Base-by-base conservation (phyloP, 2,888 invertebrate genomes). In the Cryptocephalus primarius region DNA sequence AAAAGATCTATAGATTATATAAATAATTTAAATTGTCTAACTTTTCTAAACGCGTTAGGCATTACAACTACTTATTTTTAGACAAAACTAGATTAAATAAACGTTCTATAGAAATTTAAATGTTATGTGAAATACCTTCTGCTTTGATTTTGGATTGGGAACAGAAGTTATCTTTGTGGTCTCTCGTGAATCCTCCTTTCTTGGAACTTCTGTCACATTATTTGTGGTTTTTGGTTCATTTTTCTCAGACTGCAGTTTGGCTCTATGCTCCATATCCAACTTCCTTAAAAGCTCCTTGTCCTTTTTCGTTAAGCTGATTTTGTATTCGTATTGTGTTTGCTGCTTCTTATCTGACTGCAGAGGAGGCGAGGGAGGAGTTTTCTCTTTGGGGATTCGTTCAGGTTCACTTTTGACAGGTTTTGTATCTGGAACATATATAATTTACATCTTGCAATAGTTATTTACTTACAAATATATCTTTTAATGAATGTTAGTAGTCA, bases 221-320 rank as follows among this genome's bases (percentile, higher is more conserved):
- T n/a, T 36, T 2, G 36, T 36, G 12, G 6, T 36, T 36, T 36
- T 36, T 36, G 6, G 3, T 44, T 38, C 48, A 45, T 48, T 51
- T 48, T 48, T 50, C 41, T 33, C 44, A 48, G 39, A 44, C 43
- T 12, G 44, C 32, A 36, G 12, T 54, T 65, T 70, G 49, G 66
- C 63, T 46, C 64, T 69, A 52, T 76, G 72, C 53, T 77, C 76
- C 58, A 69, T 65, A 53, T 77, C 77, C 34, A 76, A 59, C 58
- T 70, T 71, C 50, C 65, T 67, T 44, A 76, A 56, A 39, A 76
- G 58, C 52, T 70, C 64, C 58, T 72, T 72, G 53, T 76, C 75
- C 56, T 71, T 73, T 43, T 70, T 63, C 0, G 73, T 73, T 31
- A 76, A 61, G 59, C 72, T 68, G 42, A 76, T 74, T 58, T 67